These are phyloP conservation scores for Ctenochaetus hawaiiensis DNA, from an alignment of 2,797 vertebrate species.

Conservation along the genomic window DNA sequence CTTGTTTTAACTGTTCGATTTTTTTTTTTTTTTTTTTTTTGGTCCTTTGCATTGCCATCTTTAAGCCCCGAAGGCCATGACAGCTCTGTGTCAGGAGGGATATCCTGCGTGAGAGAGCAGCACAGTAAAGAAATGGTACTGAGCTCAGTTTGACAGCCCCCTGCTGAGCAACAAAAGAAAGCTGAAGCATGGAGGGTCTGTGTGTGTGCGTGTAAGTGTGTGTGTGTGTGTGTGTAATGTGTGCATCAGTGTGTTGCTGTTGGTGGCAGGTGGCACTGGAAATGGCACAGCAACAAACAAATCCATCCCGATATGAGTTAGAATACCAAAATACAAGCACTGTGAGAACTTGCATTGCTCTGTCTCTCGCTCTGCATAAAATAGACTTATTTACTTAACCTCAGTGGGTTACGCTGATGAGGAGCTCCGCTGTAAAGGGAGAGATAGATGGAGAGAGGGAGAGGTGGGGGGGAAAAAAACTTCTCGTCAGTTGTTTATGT, in stretches of 20 bases:
- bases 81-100: slow-evolving; percentile 63
- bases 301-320: slow-evolving; percentile 60
- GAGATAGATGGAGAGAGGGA: slow-evolving; percentile 15
- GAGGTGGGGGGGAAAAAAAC: slow-evolving; percentile 27
- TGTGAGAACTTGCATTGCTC: slow-evolving; percentile 29
- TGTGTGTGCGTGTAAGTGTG: background rate
- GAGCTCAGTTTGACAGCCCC: slow-evolving; percentile 53
- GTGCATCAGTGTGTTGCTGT: slow-evolving; percentile 5
- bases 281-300: slow-evolving; percentile 56
- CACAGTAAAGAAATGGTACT: slow-evolving; percentile 39
- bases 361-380: slow-evolving; percentile 58
- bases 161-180: slow-evolving; percentile 56
- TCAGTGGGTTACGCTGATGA: slow-evolving; percentile 68
- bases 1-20: slow-evolving; percentile 51
- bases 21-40: slow-evolving; percentile 31
- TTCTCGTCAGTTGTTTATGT: slow-evolving; percentile 79
- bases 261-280: slow-evolving; percentile 41
- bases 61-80: slow-evolving; percentile 58
- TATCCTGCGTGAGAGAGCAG: slow-evolving; percentile 58
- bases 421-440: slow-evolving; percentile 58
- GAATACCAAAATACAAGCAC: slow-evolving; percentile 60
- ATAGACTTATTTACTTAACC: slow-evolving; percentile 76
- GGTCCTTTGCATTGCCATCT: slow-evolving; percentile 43
- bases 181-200: slow-evolving; percentile 21
- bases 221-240: background rate